phyloP scores from a whole-genome alignment of 2,797 vertebrate species.

The Argya squamiceps region DNA sequence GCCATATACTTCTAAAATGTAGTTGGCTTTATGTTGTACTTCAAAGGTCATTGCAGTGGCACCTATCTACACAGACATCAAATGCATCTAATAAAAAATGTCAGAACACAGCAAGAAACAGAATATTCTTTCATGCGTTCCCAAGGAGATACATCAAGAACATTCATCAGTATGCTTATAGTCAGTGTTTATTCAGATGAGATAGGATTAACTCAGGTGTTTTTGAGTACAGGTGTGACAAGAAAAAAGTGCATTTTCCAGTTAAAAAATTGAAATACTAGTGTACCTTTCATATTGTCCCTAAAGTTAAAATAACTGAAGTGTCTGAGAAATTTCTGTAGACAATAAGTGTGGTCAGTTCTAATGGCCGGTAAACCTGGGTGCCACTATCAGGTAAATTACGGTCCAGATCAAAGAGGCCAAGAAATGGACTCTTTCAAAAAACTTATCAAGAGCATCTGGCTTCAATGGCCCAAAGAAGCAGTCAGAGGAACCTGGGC shows the following conservation, averaged over 20 bases:
- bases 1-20: neutral
- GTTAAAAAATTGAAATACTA: neutral
- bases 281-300: neutral
- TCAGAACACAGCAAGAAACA: neutral
- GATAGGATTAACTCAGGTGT: neutral
- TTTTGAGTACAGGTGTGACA: neutral
- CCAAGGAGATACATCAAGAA: neutral
- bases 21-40: neutral
- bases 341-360: neutral
- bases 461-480: neutral
- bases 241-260: neutral
- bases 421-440: neutral
- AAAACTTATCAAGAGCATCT: neutral
- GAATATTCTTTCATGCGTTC: neutral
- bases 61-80: neutral
- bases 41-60: neutral
- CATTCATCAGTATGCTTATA: neutral
- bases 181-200: neutral
- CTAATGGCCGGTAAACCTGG: neutral
- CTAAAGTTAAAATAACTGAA: neutral
- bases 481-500: neutral
- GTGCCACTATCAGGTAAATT: neutral
- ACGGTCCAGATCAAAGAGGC: neutral
- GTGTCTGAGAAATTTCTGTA: neutral
- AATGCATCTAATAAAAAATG: neutral